A percentile compares a stretch with the other conserved stretches of the same genome.
phyloP scores from a whole-genome alignment of 2,797 vertebrate species.

The Pseudocheirus occidentalis region DNA sequence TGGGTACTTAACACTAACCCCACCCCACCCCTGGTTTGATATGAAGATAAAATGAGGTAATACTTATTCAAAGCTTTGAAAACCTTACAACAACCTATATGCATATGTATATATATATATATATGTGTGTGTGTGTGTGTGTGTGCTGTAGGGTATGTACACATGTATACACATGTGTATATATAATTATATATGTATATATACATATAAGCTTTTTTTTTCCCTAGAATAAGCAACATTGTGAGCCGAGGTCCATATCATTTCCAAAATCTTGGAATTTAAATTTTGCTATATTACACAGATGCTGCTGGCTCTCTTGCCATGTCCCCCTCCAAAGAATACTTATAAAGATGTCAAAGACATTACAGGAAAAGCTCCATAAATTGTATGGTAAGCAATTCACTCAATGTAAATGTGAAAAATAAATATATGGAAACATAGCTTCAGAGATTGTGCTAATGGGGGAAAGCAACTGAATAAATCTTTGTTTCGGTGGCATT shows the following conservation, averaged over 20 bases:
- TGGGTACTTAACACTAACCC: not conserved
- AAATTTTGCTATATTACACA: not conserved
- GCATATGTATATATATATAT: not conserved
- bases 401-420: not conserved
- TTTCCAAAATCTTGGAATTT: conserved; percentile 5
- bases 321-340: not conserved
- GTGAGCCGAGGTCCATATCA: conserved; percentile 11
- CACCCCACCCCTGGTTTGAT: no score
- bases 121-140: no score
- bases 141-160: no score
- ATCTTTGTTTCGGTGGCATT: conserved; percentile 1
- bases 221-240: conserved; percentile 25
- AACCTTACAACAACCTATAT: not conserved
- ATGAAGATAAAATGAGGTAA: not conserved
- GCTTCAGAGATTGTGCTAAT: conserved; percentile 14
- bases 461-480: not conserved
- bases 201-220: not conserved
- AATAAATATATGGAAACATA: conserved; percentile 14
- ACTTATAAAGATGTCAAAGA: conserved; percentile 6
- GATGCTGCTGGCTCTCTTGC: not conserved
- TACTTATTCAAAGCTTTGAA: not conserved
- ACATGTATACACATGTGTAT: no score
- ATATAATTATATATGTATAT: not conserved
- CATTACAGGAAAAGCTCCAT: not conserved
- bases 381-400: not conserved